Conservation (phyloP, 2,888 invertebrate species). For the Nineta flava region DNA sequence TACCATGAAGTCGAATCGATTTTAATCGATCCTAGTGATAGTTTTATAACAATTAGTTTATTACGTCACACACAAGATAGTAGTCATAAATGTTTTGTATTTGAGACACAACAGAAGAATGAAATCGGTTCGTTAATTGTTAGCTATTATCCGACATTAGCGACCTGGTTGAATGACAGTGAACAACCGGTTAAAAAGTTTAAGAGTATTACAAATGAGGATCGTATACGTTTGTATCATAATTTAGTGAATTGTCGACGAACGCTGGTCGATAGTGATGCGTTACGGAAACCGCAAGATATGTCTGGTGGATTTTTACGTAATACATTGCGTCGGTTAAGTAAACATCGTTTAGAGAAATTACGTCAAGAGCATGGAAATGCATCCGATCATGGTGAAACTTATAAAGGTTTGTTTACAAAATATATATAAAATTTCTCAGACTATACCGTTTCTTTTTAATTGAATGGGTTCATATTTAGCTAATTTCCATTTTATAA, state of each 20-base stretch:
- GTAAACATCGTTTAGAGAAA: constrained; percentile 71
- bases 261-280: constrained; percentile 66
- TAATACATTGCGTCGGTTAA: constrained; percentile 72
- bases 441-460: too few species aligned
- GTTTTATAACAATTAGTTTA: constrained; percentile 78
- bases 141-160: constrained; percentile 75
- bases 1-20: constrained; percentile 85
- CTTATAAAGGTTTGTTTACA: constrained; percentile 81
- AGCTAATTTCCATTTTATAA: too few species aligned
- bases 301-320: constrained; percentile 71
- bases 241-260: constrained; percentile 72
- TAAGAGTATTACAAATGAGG: constrained; percentile 66
- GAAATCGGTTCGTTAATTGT: constrained; percentile 88
- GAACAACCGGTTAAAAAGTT: constrained; percentile 43
- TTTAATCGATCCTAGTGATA: constrained; percentile 80
- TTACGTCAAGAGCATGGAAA: constrained; percentile 48
- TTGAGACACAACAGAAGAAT: constrained; percentile 77
- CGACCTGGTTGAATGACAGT: constrained; percentile 65
- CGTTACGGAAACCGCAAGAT: constrained; percentile 70
- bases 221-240: constrained; percentile 72
- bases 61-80: constrained; percentile 51
- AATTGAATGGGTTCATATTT: too few species aligned
- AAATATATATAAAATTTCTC: too few species aligned
- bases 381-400: constrained; percentile 54
- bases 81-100: constrained; percentile 75